Evolutionary conservation across 2,113 vertebrate species (phyloP).

Genomic region (mouse (Mus musculus)): GRCm39 chr6:95414501-95415000

Average conservation of each 20-base stretch:
- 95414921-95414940: not conserved
- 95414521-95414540: not conserved
- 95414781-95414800: not conserved
- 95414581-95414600: not conserved
- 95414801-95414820: not conserved
- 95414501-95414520: not conserved
- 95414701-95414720: not conserved
- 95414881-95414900: not conserved
- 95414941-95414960: not conserved
- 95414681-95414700: not conserved
- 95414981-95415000: slow-evolving; percentile 28
- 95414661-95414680: slow-evolving; percentile 7
- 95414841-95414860: not conserved
- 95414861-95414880: slow-evolving; percentile 50
- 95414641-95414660: slow-evolving; percentile 41
- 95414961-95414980: not conserved
- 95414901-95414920: not conserved
- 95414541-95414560: not conserved
- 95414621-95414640: not conserved
- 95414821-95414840: not conserved
- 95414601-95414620: not conserved
- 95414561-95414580: not conserved
- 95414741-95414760: not conserved
- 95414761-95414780: not conserved
- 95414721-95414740: not conserved